A percentile compares a stretch with the other conserved stretches of the same genome.
Evolutionary conservation across 2,888 invertebrate species (phyloP).

Genomic region (Lottia scabra): DNA sequence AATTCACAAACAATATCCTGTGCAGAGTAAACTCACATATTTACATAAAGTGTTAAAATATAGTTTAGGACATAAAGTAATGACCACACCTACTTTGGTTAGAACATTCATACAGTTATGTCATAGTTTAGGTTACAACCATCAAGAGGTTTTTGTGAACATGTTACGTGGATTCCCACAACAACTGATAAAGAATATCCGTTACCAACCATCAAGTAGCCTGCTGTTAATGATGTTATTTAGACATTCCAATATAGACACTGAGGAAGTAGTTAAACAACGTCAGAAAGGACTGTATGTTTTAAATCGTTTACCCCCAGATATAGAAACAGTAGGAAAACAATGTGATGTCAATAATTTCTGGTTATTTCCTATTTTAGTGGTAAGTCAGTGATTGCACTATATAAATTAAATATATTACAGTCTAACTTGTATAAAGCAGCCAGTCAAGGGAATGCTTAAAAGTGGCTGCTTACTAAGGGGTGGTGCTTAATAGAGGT

Average conservation of each 20-base stretch:
- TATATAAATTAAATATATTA: too few relatives aligned
- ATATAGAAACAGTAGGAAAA: slow-evolving; percentile 58
- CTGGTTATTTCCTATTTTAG: slow-evolving; percentile 68
- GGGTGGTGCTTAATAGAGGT: too few relatives aligned
- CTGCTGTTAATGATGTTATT: slow-evolving; percentile 59
- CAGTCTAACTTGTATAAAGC: too few relatives aligned
- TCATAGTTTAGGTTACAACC: slow-evolving; percentile 47
- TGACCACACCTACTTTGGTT: slow-evolving; percentile 56
- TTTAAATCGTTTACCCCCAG: slow-evolving; percentile 52
- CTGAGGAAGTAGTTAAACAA: slow-evolving; percentile 43
- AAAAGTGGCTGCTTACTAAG: too few relatives aligned
- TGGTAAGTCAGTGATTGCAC: slow-evolving; percentile 49
- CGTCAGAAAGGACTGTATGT: slow-evolving; percentile 65
- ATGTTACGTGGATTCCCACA: slow-evolving; percentile 66
- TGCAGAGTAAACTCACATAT: slow-evolving; percentile 57
- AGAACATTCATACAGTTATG: slow-evolving; percentile 46
- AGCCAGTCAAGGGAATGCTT: too few relatives aligned
- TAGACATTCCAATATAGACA: slow-evolving; percentile 48
- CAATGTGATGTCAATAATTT: slow-evolving; percentile 61
- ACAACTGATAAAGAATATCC: slow-evolving; percentile 54
- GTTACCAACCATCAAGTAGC: slow-evolving; percentile 61
- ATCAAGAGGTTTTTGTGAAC: slow-evolving; percentile 51
- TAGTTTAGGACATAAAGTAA: slow-evolving; percentile 48
- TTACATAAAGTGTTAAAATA: slow-evolving; percentile 64
- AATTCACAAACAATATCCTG: slow-evolving; percentile 47